phyloP scores from a whole-genome alignment of 2,888 invertebrate species.

The Pedicia rivosa region DNA sequence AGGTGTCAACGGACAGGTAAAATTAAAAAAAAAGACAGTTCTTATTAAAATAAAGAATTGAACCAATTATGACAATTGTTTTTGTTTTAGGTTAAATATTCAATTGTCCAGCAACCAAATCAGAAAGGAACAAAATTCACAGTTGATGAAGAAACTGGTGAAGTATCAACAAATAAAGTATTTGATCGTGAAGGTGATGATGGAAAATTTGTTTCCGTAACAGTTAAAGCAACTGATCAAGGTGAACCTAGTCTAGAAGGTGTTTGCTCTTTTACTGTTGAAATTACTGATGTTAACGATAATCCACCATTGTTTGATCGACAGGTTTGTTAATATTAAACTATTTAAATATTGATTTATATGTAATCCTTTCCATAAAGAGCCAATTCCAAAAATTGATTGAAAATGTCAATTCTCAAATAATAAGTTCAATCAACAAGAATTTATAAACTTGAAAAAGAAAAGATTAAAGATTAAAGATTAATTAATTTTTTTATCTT shows the following conservation, averaged over 20 bases:
- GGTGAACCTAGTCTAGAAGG: constrained; percentile 96
- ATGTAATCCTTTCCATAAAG: no score
- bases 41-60: no score
- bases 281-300: constrained; percentile 95
- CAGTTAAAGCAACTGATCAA: constrained; percentile 95
- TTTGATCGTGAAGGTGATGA: constrained; percentile 95
- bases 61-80: not conserved
- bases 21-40: not conserved
- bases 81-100: constrained; percentile 58
- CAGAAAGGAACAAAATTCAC: constrained; percentile 91
- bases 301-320: constrained; percentile 90
- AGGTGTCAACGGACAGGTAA: constrained; percentile 76
- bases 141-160: constrained; percentile 89
- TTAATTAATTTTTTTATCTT: no score
- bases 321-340: constrained; percentile 47
- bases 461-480: no score
- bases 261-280: constrained; percentile 95
- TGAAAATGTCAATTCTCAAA: no score
- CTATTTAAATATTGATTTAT: not conserved
- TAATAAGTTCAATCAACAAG: not conserved
- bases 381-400: no score
- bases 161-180: constrained; percentile 88
- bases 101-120: constrained; percentile 91
- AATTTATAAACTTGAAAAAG: not conserved
- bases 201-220: constrained; percentile 90